Base-by-base conservation (phyloP, 37 sponge, comb jelly and placozoan species). In the Ianthella basta region DNA sequence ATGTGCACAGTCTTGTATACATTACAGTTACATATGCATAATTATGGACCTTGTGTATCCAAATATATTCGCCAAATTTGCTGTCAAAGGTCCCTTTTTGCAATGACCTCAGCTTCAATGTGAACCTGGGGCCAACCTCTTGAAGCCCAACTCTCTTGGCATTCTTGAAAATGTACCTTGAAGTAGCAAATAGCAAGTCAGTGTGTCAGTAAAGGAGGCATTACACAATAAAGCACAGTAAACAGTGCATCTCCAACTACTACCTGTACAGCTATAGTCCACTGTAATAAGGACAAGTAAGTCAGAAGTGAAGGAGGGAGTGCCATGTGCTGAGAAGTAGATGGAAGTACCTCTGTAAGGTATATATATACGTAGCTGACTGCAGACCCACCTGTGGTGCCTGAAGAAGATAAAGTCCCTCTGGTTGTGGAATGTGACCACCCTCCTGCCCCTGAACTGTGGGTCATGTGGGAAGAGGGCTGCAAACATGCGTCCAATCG, bases 401-500 rank as follows among this genome's bases (percentile, higher is more conserved):
- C 99, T 87, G 86, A 99, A 94, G 86, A 99, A 99, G 39, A 99
- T 93, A 83, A 74, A 99, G 83, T 99, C 99, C 37, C 99, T 72
- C 87, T 99, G 99, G 57, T 95, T 95, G 85, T 99, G 99, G 60
- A 96, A 99, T 21, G 99, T 99, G 69, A 99, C 97, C 0, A 84
- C 95, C 33, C 86, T 86, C 19, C 99, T 80, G n/a, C 97, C 99
- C 78, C 78, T 79, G 81, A 99, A 99, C 86, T 99, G 87, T 54
- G 99, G 99, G 59, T 91, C 89, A 0, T 91, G 92, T 15, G 95
- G 94, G 77, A 99, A 99, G 41, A 96, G 82, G 18, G 92, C 80
- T 19, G 92, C 99, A 70, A 99, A 87, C 94, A 99, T 96, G 20
- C 99, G 86, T 19, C 88, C 99, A 55, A 96, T 90, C 0, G 92